Evolutionary conservation across 1,140 invertebrate species (phyloP), one percentile per base, ranked within the genome.

Genomic region (Tetragnatha versicolor): DNA sequence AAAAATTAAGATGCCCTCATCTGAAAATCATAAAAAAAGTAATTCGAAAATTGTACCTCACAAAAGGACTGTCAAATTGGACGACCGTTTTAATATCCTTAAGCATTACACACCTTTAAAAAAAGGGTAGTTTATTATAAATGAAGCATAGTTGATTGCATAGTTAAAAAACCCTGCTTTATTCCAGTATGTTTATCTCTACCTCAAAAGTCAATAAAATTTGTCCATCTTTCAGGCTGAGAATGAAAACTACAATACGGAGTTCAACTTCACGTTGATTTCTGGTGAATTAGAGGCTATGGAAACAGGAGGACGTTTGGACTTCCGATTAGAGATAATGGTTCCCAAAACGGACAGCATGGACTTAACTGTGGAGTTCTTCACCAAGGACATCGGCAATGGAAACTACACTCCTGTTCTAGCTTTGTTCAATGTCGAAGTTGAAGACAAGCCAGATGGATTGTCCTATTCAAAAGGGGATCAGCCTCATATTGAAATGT

Each of bases 291-390:
- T 55, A 1, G 81, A 78, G 22, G 65, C 66, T 7, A 73, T 82
- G 66, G 58, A 78, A 53, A 51, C 72, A 12, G 81, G 81, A 2
- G 69, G 53, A 6, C 31, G 22, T 22, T 37, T 81, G 9, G 45
- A 78, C 17, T 82, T 80, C 31, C n/a, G 35, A 7, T 45, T 82
- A 12, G 79, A 72, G 17, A 79, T 82, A 22, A 22, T 45, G 3
- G 17, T 82, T 4, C 81, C 81, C 7, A 39, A 79, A 63, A 80
- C 80, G 0, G 60, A 73, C 6, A 61, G 65, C n/a, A 82, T 83
- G 75, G 83, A 84, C 27, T 33, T 84, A n/a, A 66, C 82, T 0
- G 76, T 83, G 1, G 83, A 84, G 17, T 79, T 84, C 10, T 83
- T 83, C 49, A 83, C 83, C 20, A 83, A 80, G 42, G 82, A 84